Evolutionary conservation across 2,797 vertebrate species (phyloP).

Genomic region (Xiphophorus birchmanni): DNA sequence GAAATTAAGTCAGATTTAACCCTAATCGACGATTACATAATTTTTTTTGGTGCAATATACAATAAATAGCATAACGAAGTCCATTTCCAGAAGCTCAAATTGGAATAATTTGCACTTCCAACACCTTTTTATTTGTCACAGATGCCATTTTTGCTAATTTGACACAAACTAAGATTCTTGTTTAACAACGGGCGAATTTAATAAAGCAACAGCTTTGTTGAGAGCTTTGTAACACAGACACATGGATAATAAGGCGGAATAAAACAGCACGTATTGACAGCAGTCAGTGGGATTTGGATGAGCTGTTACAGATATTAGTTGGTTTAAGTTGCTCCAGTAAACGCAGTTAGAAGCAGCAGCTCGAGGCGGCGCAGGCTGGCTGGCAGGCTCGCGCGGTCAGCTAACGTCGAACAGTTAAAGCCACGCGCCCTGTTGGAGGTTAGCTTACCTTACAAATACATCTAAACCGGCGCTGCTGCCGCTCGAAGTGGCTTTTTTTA

Average conservation of each 20-base stretch:
- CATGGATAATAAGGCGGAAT: not conserved
- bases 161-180: not conserved
- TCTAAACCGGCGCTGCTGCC: not conserved
- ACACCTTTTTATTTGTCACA: not conserved
- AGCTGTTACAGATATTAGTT: not conserved
- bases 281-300: not conserved
- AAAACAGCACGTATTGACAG: not conserved
- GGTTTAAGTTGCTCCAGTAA: not conserved
- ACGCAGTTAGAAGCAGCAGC: not conserved
- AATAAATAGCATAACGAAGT: too few relatives aligned
- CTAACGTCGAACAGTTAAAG: not conserved
- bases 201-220: not conserved
- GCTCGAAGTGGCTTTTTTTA: not conserved
- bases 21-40: not conserved
- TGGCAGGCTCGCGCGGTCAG: not conserved
- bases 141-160: not conserved
- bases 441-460: slow-evolving; percentile 36
- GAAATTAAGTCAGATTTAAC: not conserved
- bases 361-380: not conserved
- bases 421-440: rapidly evolving
- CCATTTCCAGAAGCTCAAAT: not conserved
- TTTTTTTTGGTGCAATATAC: not conserved
- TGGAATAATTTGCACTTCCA: not conserved
- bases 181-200: not conserved
- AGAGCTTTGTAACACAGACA: not conserved